Evolutionary conservation across 2,888 invertebrate species (phyloP).

Genomic region (Rhaphigaster nebulosa): DNA sequence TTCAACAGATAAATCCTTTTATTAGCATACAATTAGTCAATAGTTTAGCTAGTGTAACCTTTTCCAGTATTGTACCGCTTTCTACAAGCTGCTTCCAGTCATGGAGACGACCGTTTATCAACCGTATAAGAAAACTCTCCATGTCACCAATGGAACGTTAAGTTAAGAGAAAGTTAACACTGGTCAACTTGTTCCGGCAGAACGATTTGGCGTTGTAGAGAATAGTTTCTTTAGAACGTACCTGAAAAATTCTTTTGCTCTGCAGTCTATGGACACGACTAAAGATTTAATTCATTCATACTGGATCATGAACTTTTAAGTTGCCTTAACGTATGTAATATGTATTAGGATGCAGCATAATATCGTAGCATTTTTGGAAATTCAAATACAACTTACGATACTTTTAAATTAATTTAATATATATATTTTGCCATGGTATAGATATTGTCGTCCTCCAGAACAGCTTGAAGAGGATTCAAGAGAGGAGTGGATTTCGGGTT

Average conservation of each 20-base stretch:
- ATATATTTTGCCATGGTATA: too few species aligned
- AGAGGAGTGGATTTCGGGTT: too few species aligned
- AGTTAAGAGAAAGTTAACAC: background rate
- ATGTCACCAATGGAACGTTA: background rate
- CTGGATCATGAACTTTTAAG: too few species aligned
- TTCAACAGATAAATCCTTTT: background rate
- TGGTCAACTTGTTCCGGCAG: background rate
- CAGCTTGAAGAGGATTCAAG: too few species aligned
- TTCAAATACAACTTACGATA: too few species aligned
- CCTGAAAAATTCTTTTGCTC: background rate
- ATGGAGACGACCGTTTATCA: background rate
- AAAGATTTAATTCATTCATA: too few species aligned
- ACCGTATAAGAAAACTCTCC: background rate
- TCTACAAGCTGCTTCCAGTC: background rate
- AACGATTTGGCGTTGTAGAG: background rate
- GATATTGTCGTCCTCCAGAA: too few species aligned
- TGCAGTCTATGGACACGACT: background rate
- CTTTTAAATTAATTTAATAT: too few species aligned
- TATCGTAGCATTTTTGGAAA: too few species aligned
- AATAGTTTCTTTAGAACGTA: background rate
- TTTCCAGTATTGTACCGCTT: conserved; percentile 36
- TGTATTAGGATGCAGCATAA: too few species aligned
- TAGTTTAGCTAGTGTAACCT: background rate
- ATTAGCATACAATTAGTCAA: conserved; percentile 44
- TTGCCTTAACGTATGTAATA: too few species aligned